phyloP scores from a whole-genome alignment of 2,113 vertebrate genomes.

The Carassius auratus region DNA sequence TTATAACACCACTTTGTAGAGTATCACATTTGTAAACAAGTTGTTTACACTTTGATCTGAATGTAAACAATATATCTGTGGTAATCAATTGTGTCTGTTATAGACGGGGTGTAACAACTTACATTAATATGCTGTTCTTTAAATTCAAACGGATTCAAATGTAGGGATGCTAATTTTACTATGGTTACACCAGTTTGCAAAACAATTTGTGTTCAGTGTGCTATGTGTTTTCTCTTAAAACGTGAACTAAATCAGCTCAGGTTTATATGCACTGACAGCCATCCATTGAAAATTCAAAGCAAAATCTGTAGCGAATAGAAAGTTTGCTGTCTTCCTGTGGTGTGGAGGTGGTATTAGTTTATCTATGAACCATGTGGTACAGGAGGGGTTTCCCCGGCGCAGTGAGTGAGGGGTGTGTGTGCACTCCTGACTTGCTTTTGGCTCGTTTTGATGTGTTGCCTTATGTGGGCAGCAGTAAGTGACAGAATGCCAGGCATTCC shows the following conservation, averaged over 20 bases:
- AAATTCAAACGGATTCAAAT: conserved; percentile 3
- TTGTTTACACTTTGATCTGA: no score
- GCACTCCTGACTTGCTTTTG: background rate
- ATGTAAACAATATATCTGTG: no score
- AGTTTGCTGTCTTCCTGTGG: background rate
- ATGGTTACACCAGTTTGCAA: background rate
- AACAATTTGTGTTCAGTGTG: background rate
- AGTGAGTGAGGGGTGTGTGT: background rate
- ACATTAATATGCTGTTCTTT: background rate
- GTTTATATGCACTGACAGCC: background rate
- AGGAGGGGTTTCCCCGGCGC: background rate
- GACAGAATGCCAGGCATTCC: conserved; percentile 18
- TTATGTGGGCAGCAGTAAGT: conserved; percentile 8
- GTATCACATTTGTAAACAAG: no score
- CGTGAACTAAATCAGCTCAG: background rate
- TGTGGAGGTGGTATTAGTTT: background rate
- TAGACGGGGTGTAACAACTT: no score
- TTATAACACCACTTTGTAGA: no score
- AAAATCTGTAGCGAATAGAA: background rate
- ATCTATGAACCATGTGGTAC: background rate
- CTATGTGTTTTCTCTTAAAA: background rate
- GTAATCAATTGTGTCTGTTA: background rate
- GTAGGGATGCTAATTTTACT: background rate
- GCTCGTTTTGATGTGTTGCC: background rate
- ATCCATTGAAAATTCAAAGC: background rate